These are phyloP conservation scores for Maccullochella peelii DNA, from an alignment of 2,113 vertebrate species.

Conservation along the genomic window DNA sequence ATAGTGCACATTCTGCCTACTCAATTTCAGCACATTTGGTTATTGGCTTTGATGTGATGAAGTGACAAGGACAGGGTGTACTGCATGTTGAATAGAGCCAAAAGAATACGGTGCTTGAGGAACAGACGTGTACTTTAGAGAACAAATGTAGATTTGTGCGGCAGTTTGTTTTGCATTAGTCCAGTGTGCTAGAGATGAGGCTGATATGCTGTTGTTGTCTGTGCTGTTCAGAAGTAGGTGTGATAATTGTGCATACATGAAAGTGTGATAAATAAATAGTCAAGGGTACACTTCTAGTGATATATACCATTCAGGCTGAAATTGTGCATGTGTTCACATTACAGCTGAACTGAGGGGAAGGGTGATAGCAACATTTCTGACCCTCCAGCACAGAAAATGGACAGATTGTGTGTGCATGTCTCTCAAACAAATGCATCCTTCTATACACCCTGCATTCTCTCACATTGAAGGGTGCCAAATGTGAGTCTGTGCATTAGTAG, in stretches of 20 bases:
- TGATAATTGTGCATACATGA: slow-evolving; percentile 1
- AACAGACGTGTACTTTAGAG: slow-evolving; percentile 61
- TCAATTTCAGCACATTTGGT: slow-evolving; percentile 52
- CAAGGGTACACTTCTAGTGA: background rate
- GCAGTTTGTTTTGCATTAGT: no score
- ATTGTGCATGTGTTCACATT: background rate
- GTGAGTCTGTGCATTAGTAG: slow-evolving; percentile 16
- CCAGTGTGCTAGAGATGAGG: background rate
- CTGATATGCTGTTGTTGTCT: background rate
- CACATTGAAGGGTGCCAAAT: slow-evolving; percentile 38
- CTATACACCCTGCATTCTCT: slow-evolving; percentile 18
- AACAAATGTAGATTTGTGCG: slow-evolving; percentile 48
- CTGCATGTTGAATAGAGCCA: slow-evolving; percentile 54
- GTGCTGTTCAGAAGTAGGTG: slow-evolving; percentile 5
- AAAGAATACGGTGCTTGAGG: slow-evolving; percentile 52
- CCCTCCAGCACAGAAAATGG: background rate
- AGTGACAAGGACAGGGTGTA: slow-evolving; percentile 36
- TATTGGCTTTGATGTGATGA: slow-evolving; percentile 65
- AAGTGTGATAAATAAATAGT: slow-evolving; percentile 8
- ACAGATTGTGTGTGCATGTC: slow-evolving; percentile 40
- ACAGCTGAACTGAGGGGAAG: background rate
- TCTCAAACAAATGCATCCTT: slow-evolving; percentile 29
- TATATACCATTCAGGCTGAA: background rate
- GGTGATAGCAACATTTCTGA: background rate
- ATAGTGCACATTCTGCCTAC: slow-evolving; percentile 52